A percentile compares a stretch with the other conserved stretches of the same genome.
phyloP scores from a whole-genome alignment of 2,113 vertebrate species.

The Sisor rabdophorus region DNA sequence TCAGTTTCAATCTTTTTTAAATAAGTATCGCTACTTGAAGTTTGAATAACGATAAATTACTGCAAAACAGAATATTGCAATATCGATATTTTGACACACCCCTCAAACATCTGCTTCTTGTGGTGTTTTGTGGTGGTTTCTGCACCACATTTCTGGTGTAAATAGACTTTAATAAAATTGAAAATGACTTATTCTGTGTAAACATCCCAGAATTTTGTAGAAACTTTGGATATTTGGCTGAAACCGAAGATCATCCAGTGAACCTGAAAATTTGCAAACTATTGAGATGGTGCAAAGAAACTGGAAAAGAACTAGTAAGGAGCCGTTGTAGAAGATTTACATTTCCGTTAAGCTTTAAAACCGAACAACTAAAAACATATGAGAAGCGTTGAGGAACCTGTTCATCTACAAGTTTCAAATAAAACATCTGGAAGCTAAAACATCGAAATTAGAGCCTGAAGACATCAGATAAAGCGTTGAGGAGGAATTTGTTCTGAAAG shows the following conservation, averaged over 20 bases:
- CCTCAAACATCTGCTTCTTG: no score
- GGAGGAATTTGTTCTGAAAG: background rate
- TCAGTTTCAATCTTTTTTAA: no score
- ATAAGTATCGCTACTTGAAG: no score
- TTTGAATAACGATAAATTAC: no score
- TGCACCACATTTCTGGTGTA: background rate
- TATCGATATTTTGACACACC: no score
- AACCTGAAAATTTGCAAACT: background rate
- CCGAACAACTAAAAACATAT: no score
- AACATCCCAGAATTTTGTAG: background rate
- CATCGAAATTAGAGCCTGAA: background rate
- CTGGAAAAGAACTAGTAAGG: background rate
- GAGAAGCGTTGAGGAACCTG: background rate
- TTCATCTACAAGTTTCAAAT: background rate
- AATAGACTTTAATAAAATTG: background rate
- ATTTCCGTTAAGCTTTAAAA: background rate
- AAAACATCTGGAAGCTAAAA: background rate
- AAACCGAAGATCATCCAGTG: background rate
- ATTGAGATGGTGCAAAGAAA: background rate
- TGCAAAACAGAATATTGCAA: no score
- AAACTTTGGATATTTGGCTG: background rate
- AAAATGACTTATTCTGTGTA: background rate
- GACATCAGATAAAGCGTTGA: background rate
- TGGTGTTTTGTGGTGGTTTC: background rate
- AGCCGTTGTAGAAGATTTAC: background rate